Base-by-base conservation (phyloP, 2,797 vertebrate species). In the Hypotaenidia okinawae region DNA sequence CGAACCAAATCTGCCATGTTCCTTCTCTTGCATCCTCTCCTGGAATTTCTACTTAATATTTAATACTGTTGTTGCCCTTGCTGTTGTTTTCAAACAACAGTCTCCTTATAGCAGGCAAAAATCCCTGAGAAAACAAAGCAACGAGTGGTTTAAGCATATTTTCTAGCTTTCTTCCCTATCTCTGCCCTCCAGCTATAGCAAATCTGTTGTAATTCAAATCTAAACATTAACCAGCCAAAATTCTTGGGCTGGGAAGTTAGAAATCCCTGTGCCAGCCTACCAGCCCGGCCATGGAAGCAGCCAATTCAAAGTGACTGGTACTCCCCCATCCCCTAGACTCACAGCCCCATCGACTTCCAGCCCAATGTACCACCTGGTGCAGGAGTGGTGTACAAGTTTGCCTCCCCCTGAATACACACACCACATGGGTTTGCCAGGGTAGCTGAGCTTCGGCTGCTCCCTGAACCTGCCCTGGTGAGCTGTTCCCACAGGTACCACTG, bases 221-320 rank as follows among this genome's bases (percentile, higher is more conserved):
- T 79, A 62, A 92, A 51, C 82, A 17, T 28, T 49, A 87, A 90
- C 0, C 58, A 69, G 85, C 68, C 88, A 41, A 25, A 74, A 73
- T 59, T 94, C 88, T 80, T 87, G 91, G 89, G 64, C 93, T 90
- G 95, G 67, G 43, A 84, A 94, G 80, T 91, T 30, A n/a, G 91
- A 75, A 22, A 87, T 74, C 67, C 57, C 88, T 62, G 70, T 75
- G 77, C 76, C 79, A 63, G 90, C 18, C 54, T 14, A 55, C 24
- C 57, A 41, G 89, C 28, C 47, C 63, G 57, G 45, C 63, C 81
- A 69, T 23, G 16, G 67, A 54, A 83, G 79, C 73, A 27, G 57
- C 72, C 3, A 11, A 30, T n/a, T 73, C 45, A 21, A 74, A 91
- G 66, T 52, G 72, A 87, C 70, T 25, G 13, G 4, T 35, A 55